Conservation (phyloP, 2,113 vertebrate genomes). For the Telmatochromis brachygnathus region DNA sequence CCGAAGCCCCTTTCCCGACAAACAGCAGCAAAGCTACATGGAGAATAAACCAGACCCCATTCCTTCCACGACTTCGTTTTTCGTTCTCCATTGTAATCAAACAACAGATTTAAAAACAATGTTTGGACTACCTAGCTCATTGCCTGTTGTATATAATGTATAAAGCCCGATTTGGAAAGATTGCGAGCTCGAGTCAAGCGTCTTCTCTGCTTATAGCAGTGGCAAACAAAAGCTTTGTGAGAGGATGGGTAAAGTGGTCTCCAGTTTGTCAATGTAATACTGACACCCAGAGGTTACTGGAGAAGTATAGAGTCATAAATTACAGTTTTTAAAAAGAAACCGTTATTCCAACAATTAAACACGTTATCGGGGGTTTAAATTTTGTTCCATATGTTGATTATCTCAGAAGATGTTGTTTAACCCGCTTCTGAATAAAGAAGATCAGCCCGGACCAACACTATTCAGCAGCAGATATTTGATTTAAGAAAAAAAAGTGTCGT, state of each 20-base stretch:
- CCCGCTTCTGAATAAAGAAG: not conserved
- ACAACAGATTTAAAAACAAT: rapidly evolving
- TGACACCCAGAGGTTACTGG: not conserved
- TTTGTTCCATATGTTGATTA: not conserved
- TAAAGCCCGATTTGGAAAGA: not conserved
- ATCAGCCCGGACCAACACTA: not conserved
- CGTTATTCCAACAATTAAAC: not conserved
- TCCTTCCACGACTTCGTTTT: not conserved
- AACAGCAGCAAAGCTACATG: not conserved
- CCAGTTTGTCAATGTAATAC: not conserved
- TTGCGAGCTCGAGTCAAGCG: not conserved
- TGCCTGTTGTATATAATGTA: not conserved
- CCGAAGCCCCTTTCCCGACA: not conserved
- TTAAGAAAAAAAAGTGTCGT: not conserved
- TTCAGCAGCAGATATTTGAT: rapidly evolving
- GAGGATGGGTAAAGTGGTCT: not conserved
- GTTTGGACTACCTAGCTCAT: not conserved
- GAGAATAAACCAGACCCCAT: not conserved
- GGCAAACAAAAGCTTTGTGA: not conserved
- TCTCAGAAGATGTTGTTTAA: not conserved
- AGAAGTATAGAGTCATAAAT: not conserved
- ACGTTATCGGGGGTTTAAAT: rapidly evolving
- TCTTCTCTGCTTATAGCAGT: not conserved
- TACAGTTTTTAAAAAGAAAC: not conserved
- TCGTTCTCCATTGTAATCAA: not conserved